A percentile compares a stretch with the other conserved stretches of the same genome.
These are phyloP conservation scores for Chionoecetes opilio DNA, from an alignment of 1,140 invertebrate species.

Conservation along the genomic window DNA sequence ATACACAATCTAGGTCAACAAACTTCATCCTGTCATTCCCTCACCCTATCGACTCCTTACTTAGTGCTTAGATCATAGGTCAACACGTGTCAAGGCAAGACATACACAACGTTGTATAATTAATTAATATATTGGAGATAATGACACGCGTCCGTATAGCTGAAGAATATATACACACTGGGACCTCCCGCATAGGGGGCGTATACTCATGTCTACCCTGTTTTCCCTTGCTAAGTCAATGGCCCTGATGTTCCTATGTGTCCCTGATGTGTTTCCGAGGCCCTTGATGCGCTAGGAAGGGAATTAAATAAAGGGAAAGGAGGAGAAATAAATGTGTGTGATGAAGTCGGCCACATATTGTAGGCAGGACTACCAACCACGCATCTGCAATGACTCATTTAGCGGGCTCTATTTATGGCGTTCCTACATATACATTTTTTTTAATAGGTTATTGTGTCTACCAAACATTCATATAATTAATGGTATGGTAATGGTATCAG, in stretches of 20 bases:
- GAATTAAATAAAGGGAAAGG: constrained; percentile 38
- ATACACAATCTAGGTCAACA: too few species aligned
- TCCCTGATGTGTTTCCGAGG: not conserved
- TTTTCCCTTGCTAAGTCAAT: not conserved
- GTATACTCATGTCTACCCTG: not conserved
- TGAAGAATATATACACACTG: too few species aligned
- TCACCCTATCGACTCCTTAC: too few species aligned
- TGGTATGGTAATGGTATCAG: not conserved
- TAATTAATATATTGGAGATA: too few species aligned
- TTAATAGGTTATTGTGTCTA: not conserved
- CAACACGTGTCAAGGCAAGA: too few species aligned
- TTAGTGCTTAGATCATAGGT: too few species aligned
- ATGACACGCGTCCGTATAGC: too few species aligned
- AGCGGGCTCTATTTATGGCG: constrained; percentile 65
- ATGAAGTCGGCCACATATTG: constrained; percentile 76
- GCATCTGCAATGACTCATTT: constrained; percentile 67
- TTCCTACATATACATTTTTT: not conserved
- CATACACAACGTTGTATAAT: too few species aligned
- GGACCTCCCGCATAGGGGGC: too few species aligned
- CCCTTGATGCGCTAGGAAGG: constrained; percentile 11
- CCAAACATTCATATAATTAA: not conserved
- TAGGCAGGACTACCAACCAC: constrained; percentile 64
- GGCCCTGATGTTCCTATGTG: not conserved
- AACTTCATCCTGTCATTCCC: too few species aligned
- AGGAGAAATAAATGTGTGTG: constrained; percentile 73